Base-by-base conservation (phyloP, 2,888 invertebrate genomes). In the Aleiodes leptofemur region DNA sequence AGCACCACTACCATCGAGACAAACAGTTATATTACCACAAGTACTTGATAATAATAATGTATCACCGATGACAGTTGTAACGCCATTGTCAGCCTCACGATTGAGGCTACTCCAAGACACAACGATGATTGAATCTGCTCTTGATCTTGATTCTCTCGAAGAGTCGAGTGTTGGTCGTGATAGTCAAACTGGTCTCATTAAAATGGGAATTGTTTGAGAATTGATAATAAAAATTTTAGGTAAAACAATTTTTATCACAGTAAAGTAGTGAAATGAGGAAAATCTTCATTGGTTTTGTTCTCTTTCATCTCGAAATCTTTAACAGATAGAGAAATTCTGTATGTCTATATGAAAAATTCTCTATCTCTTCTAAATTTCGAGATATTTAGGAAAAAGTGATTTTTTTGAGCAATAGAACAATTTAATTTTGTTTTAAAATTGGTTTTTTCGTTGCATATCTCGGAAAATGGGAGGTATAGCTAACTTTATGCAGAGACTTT, bases 71-170 rank as follows among this genome's bases (percentile, higher is more conserved):
- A 85, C 86, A 29, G 86, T 86, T 69, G 87, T 87, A 76, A 90
- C 86, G 68, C 89, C 86, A 78, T 84, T 86, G 82, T 90, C 85
- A 83, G 95, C 95, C 76, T 95, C 94, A 88, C 92, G 95, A 79
- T 91, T 96, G 88, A 93, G 94, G 83, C 91, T 96, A 84, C 91
- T 96, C 85, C 96, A 95, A 88, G 96, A 96, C 91, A 96, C 96
- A 76, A 96, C 96, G 70, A 96, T 96, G 96, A 96, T 96, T 86
- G 96, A 96, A 90, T 96, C 96, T 74, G 96, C 96, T 74, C 91
- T 96, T 81, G 96, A 96, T 91, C 92, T 96, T 86, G 96, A 96
- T 90, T 96, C 96, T 83, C 91, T 96, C 82, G 96, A 96, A 86
- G 94, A 94, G 80, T 93, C 94, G 50, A 94, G 93, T 84, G 91